phyloP scores from a whole-genome alignment of 2,797 vertebrate genomes.

The Sparidentex hasta region DNA sequence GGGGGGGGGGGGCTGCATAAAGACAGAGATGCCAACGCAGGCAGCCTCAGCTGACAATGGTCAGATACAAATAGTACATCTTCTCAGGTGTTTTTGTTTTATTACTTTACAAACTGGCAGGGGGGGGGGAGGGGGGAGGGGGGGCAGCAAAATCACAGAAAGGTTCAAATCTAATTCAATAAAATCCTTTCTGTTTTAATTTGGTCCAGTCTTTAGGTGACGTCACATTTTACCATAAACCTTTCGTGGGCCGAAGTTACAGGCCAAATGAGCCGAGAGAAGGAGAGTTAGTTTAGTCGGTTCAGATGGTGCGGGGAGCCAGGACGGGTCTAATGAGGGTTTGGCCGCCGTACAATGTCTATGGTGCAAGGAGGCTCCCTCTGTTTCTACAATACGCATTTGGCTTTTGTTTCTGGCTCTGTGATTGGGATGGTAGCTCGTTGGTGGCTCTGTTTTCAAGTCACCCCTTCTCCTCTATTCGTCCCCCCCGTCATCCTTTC shows the following conservation, averaged over 20 bases:
- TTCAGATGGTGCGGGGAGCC: constrained; percentile 59
- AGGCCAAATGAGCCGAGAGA: constrained; percentile 56
- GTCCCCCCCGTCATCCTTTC: constrained; percentile 94
- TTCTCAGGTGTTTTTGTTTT: constrained; percentile 62
- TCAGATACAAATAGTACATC: constrained; percentile 74
- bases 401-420: constrained; percentile 78
- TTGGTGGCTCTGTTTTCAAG: constrained; percentile 74
- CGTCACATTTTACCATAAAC: constrained; percentile 42
- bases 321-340: constrained; percentile 62
- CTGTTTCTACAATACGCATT: constrained; percentile 67
- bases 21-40: constrained; percentile 67
- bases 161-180: constrained; percentile 63
- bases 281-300: constrained; percentile 52
- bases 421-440: constrained; percentile 71
- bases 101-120: constrained; percentile 61
- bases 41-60: constrained; percentile 65
- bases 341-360: constrained; percentile 74
- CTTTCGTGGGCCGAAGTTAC: too few species aligned
- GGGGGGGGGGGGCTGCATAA: constrained; percentile 54
- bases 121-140: neutral
- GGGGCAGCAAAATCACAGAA: constrained; percentile 65
- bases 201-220: constrained; percentile 72
- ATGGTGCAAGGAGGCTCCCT: constrained; percentile 66
- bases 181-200: constrained; percentile 66
- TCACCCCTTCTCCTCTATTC: constrained; percentile 83